Percentiles rank a stretch among this genome's conserved stretches.
These are phyloP conservation scores for Mungos mungo DNA, from an alignment of 2,113 vertebrate genomes.

Conservation along the genomic window DNA sequence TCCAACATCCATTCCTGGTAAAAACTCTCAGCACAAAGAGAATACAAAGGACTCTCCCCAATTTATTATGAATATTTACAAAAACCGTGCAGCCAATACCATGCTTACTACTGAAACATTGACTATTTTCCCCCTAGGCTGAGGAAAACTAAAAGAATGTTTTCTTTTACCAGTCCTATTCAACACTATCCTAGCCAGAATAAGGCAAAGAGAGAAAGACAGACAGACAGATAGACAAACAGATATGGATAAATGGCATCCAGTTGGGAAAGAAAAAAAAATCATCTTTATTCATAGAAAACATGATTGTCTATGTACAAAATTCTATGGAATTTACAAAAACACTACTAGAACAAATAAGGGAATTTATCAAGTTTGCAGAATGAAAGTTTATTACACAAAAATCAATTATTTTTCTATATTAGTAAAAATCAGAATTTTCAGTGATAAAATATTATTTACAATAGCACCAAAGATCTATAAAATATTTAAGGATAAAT, in stretches of 20 bases:
- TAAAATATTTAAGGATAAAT: not conserved
- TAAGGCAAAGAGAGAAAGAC: not conserved
- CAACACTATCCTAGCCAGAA: not conserved
- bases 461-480: not conserved
- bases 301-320: not conserved
- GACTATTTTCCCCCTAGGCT: not conserved
- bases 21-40: not conserved
- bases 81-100: not conserved
- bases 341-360: not conserved
- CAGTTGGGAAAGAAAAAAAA: not conserved
- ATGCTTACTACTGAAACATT: not conserved
- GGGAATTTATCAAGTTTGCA: not conserved
- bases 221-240: not conserved
- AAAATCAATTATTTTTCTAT: not conserved
- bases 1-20: not conserved
- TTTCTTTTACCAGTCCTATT: not conserved
- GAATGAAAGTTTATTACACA: not conserved
- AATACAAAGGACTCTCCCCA: not conserved
- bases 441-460: not conserved
- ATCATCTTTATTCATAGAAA: not conserved
- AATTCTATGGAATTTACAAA: not conserved
- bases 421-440: not conserved
- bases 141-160: not conserved
- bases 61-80: not conserved
- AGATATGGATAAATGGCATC: not conserved